Percentiles rank a stretch among this genome's conserved stretches.
Conservation (phyloP, 2,113 vertebrate genomes). For the Accipiter virgatus region DNA sequence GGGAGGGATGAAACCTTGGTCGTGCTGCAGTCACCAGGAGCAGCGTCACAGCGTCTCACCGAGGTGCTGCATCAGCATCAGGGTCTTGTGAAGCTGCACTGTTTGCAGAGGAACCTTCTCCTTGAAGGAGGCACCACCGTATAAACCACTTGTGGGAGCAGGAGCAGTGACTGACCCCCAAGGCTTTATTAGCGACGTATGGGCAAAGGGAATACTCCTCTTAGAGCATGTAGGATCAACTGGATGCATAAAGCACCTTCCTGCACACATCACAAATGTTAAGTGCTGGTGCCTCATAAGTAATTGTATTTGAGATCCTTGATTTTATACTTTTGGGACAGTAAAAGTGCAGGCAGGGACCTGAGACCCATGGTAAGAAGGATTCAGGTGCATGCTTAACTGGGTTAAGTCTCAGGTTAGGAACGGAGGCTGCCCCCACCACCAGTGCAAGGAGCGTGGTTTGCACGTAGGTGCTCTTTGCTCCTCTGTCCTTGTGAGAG, state of each 20-base stretch:
- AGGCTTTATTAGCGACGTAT: not conserved
- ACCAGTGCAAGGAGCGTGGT: not conserved
- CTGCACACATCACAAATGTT: not conserved
- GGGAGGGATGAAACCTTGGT: not conserved
- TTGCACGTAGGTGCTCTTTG: not conserved
- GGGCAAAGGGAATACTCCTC: not conserved
- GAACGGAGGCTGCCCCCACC: not conserved
- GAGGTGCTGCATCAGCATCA: not conserved
- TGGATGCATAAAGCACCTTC: not conserved
- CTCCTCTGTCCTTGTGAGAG: not conserved
- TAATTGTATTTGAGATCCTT: not conserved
- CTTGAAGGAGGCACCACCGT: fast-evolving
- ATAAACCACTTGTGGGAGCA: not conserved
- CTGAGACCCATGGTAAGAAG: not conserved
- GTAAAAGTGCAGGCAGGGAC: not conserved
- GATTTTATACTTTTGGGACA: not conserved
- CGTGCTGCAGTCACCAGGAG: not conserved
- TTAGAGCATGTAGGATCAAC: not conserved
- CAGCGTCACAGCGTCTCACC: not conserved
- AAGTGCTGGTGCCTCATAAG: not conserved
- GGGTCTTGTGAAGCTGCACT: not conserved
- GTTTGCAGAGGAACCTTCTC: not conserved
- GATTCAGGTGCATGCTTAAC: fast-evolving
- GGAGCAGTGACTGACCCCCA: not conserved
- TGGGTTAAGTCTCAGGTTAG: not conserved